Conservation (phyloP, 2,797 vertebrate genomes). For the Chiloscyllium punctatum region DNA sequence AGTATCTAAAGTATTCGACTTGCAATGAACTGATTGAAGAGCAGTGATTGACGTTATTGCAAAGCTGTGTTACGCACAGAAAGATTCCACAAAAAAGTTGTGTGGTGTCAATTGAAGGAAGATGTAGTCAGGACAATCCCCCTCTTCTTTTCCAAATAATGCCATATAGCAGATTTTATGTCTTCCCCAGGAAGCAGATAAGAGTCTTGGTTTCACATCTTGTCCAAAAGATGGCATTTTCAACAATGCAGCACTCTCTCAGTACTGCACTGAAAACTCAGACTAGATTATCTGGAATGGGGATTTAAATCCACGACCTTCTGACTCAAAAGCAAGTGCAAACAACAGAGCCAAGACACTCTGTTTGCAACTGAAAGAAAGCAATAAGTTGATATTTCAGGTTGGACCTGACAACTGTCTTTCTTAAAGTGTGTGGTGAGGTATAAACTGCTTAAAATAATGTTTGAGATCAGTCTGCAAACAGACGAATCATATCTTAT, state of each 20-base stretch:
- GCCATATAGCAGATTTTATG: background rate
- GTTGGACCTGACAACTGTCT: background rate
- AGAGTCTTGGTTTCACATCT: background rate
- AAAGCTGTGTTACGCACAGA: constrained; percentile 7
- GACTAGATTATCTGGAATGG: background rate
- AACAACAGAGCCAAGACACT: background rate
- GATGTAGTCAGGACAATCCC: background rate
- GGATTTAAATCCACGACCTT: background rate
- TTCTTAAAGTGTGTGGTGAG: background rate
- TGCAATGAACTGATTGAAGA: background rate
- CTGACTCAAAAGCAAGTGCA: background rate
- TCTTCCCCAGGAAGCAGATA: background rate
- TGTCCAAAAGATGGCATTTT: background rate
- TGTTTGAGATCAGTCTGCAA: background rate
- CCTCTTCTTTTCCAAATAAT: constrained; percentile 6
- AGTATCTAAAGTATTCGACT: background rate
- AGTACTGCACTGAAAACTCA: background rate
- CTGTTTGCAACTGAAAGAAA: background rate
- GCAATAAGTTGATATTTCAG: background rate
- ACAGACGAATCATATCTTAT: background rate
- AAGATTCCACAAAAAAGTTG: background rate
- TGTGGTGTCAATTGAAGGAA: background rate
- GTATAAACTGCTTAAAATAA: background rate
- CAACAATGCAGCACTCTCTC: background rate
- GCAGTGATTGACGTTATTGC: background rate